These are phyloP conservation scores for Callosobruchus maculatus DNA, from an alignment of 2,888 invertebrate genomes.

Conservation along the genomic window DNA sequence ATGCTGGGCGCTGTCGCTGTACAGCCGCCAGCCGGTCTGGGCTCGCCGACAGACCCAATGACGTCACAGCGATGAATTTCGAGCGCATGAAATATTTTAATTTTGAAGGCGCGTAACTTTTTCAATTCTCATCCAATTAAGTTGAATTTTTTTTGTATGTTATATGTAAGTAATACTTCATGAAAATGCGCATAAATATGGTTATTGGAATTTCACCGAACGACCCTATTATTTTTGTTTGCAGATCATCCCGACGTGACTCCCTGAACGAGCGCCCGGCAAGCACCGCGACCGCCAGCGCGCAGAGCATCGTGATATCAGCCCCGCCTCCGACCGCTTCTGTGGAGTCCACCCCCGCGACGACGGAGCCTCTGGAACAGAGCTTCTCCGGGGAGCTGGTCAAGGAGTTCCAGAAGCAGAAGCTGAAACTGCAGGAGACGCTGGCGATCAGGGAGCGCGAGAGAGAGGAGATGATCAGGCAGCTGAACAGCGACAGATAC, in stretches of 20 bases:
- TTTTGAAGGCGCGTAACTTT: too few relatives aligned
- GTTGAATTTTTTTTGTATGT: too few relatives aligned
- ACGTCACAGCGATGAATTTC: too few relatives aligned
- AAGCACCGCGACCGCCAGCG: conserved; percentile 17
- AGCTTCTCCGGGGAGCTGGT: conserved; percentile 66
- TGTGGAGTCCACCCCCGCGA: conserved; percentile 14
- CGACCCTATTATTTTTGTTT: conserved; percentile 1
- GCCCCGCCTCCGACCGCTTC: conserved; percentile 5
- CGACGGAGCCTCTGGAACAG: conserved; percentile 42
- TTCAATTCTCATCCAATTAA: too few relatives aligned
- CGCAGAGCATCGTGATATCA: conserved; percentile 21
- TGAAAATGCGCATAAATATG: not conserved
- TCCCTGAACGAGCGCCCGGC: conserved; percentile 56
- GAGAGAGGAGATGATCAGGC: conserved; percentile 53
- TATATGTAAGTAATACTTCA: too few relatives aligned
- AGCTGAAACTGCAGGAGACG: conserved; percentile 62
- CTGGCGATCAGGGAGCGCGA: conserved; percentile 54
- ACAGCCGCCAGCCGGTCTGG: too few relatives aligned
- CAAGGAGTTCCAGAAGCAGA: conserved; percentile 77
- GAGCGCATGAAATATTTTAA: too few relatives aligned
- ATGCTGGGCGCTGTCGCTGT: too few relatives aligned
- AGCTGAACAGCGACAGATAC: conserved; percentile 51
- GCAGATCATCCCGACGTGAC: conserved; percentile 60
- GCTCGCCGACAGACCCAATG: too few relatives aligned
- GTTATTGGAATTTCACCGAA: not conserved